Conservation (phyloP, 2,888 invertebrate genomes). For the Agrypnus murinus region DNA sequence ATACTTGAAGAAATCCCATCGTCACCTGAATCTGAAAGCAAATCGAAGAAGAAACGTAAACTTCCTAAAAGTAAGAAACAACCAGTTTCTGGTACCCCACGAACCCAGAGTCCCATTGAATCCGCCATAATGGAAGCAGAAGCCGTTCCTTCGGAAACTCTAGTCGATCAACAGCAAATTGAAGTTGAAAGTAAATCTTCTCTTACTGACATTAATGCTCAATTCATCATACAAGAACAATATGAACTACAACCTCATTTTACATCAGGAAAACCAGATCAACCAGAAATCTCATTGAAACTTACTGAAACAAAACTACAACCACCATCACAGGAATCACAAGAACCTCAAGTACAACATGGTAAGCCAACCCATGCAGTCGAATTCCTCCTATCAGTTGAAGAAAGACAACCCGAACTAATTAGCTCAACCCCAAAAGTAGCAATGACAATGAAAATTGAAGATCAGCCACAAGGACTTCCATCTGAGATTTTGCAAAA, state of each 20-base stretch:
- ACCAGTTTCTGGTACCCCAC: conserved; percentile 15
- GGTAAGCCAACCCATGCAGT: conserved; percentile 65
- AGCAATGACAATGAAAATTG: conserved; percentile 63
- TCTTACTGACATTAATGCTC: conserved; percentile 31
- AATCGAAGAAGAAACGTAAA: conserved; percentile 56
- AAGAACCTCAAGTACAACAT: conserved; percentile 31
- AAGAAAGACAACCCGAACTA: conserved; percentile 69
- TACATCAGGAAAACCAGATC: conserved; percentile 5
- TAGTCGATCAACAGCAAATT: neutral
- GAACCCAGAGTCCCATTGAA: conserved; percentile 6
- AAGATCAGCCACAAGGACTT: conserved; percentile 58
- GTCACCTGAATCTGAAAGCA: conserved; percentile 35
- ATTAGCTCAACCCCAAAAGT: conserved; percentile 67
- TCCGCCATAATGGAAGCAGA: neutral
- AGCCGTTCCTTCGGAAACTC: neutral
- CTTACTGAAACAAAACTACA: conserved; percentile 29
- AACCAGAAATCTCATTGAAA: conserved; percentile 29
- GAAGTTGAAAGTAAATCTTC: neutral
- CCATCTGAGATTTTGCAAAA: conserved; percentile 63
- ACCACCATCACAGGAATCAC: neutral
- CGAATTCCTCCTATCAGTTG: conserved; percentile 67
- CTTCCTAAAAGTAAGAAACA: neutral
- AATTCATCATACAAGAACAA: conserved; percentile 40
- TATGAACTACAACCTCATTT: conserved; percentile 8
- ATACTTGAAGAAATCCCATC: conserved; percentile 30